A percentile compares a stretch with the other conserved stretches of the same genome.
Conservation (phyloP, 2,797 vertebrate species). For the Oryzias dopingdopingensis region DNA sequence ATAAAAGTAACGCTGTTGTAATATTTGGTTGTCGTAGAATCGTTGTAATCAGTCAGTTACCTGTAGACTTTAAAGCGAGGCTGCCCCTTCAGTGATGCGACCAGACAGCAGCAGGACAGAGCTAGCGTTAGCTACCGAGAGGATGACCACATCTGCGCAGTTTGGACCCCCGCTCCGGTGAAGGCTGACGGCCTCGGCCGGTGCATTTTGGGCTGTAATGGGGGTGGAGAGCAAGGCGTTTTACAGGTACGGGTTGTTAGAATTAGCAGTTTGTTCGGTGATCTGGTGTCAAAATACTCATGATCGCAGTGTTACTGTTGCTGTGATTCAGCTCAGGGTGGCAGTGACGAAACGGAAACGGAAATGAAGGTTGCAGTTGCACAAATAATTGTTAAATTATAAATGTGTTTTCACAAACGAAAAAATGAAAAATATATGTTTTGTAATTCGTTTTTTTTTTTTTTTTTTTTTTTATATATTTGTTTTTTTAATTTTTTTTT, state of each 20-base stretch:
- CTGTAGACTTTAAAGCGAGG: conserved; percentile 12
- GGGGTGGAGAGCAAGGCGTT: not conserved
- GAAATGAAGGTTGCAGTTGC: conserved; percentile 31
- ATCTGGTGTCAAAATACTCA: not conserved
- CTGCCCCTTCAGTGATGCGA: conserved; percentile 12
- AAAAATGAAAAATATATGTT: not conserved
- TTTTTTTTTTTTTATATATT: too few relatives aligned
- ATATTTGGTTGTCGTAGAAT: too few relatives aligned
- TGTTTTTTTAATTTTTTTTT: too few relatives aligned
- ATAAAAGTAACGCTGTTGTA: too few relatives aligned
- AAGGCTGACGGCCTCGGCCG: conserved; percentile 10
- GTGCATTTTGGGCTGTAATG: conserved; percentile 30
- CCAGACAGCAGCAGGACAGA: conserved; percentile 19
- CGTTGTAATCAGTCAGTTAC: conserved; percentile 25
- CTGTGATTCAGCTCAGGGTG: conserved; percentile 12
- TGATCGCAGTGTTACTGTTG: conserved; percentile 2
- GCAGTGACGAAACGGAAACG: conserved; percentile 49
- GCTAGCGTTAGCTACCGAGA: conserved; percentile 56
- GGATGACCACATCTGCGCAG: conserved; percentile 37
- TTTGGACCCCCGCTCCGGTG: conserved; percentile 26
- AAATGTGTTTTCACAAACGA: too few relatives aligned
- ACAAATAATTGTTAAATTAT: not conserved
- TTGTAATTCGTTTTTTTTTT: too few relatives aligned
- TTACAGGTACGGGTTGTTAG: not conserved
- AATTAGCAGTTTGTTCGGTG: not conserved